Evolutionary conservation across 2,113 vertebrate species (phyloP).

Genomic region (Egretta garzetta): DNA sequence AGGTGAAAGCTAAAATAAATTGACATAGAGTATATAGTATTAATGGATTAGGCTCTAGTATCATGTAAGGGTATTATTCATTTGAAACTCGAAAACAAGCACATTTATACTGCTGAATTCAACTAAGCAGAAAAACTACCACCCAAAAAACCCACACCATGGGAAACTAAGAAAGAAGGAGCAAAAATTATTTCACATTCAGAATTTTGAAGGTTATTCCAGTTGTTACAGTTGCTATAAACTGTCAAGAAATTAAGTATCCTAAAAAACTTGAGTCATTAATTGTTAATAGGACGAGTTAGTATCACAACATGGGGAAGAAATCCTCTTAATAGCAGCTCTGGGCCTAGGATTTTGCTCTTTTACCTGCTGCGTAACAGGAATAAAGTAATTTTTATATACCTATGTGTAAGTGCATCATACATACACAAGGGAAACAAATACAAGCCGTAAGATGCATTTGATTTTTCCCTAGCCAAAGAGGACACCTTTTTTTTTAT

Average conservation of each 20-base stretch:
- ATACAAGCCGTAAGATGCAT: background rate
- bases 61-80: background rate
- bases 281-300: background rate
- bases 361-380: background rate
- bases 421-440: background rate
- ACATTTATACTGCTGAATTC: background rate
- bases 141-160: background rate
- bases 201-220: background rate
- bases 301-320: background rate
- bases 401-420: background rate
- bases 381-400: background rate
- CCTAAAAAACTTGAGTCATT: background rate
- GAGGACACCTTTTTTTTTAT: background rate
- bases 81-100: background rate
- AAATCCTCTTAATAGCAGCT: background rate
- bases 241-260: fast-evolving
- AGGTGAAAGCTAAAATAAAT: constrained; percentile 78
- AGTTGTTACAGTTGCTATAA: background rate
- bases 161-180: background rate
- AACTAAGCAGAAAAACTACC: background rate
- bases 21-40: background rate
- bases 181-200: background rate
- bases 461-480: background rate
- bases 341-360: background rate
- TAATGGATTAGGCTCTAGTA: background rate